A percentile compares a stretch with the other conserved stretches of the same genome.
Conservation (phyloP, 2,888 invertebrate species). For the Noctua fimbriata region DNA sequence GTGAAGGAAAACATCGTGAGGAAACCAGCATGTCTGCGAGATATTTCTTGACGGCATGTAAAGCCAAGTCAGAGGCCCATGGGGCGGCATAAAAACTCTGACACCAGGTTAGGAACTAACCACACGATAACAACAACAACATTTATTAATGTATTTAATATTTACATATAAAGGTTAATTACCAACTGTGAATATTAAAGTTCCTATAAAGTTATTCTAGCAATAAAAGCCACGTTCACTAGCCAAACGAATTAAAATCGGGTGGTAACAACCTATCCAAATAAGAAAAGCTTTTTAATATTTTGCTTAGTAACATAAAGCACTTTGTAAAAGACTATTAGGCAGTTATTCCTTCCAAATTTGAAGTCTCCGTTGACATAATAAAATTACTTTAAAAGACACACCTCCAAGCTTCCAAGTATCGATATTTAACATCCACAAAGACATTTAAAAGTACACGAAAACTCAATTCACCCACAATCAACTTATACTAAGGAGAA, state of each 20-base stretch:
- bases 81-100: no score
- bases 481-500: constrained; percentile 47
- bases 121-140: no score
- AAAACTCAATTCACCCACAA: constrained; percentile 43
- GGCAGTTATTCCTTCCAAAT: not conserved
- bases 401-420: constrained; percentile 18
- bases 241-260: not conserved
- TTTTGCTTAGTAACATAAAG: constrained; percentile 22
- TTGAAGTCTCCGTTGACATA: constrained; percentile 1
- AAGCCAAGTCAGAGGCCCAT: no score
- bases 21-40: no score
- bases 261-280: not conserved
- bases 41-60: no score
- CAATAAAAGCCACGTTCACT: not conserved
- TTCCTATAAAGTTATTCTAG: no score
- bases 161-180: no score
- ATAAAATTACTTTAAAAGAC: constrained; percentile 29
- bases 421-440: constrained; percentile 17
- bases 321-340: constrained; percentile 13
- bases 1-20: no score
- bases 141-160: no score
- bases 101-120: no score
- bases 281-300: not conserved
- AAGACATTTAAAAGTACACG: constrained; percentile 45
- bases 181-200: not conserved